These are phyloP conservation scores for Myrmecophaga tridactyla DNA, from an alignment of 2,113 vertebrate genomes.

Conservation along the genomic window DNA sequence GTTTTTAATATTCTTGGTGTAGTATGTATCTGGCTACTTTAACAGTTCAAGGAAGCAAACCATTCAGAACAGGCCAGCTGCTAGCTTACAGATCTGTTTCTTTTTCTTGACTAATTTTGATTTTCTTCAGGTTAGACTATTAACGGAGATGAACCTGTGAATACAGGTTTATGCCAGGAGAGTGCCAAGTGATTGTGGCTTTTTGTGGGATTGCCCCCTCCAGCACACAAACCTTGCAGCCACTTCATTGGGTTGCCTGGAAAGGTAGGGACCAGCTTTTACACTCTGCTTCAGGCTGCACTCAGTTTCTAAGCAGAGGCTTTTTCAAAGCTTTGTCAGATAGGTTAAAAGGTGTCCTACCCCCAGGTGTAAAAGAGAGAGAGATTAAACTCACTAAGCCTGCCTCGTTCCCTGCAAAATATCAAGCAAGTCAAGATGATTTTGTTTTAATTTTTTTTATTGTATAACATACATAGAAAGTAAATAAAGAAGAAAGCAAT, in stretches of 20 bases:
- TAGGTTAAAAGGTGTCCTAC: conserved; percentile 60
- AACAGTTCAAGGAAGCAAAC: neutral
- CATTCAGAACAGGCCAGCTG: neutral
- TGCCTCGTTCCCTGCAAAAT: conserved; percentile 55
- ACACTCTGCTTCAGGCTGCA: conserved; percentile 50
- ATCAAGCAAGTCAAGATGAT: too few species aligned
- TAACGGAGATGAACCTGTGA: neutral
- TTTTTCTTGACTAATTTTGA: neutral
- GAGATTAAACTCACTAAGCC: conserved; percentile 65
- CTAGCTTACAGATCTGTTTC: neutral
- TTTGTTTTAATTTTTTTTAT: too few species aligned
- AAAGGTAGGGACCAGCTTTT: neutral
- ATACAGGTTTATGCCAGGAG: neutral
- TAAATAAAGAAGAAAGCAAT: too few species aligned
- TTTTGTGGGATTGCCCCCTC: neutral
- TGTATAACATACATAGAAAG: too few species aligned
- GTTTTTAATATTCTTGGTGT: neutral
- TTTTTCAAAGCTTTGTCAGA: conserved; percentile 61
- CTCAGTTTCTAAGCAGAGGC: conserved; percentile 35
- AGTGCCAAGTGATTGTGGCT: neutral
- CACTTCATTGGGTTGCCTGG: neutral
- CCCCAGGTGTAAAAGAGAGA: conserved; percentile 37
- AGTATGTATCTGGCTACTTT: neutral
- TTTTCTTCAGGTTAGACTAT: neutral
- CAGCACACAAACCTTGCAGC: neutral